phyloP scores from a whole-genome alignment of 2,113 vertebrate genomes.

The Puntigrus tetrazona region DNA sequence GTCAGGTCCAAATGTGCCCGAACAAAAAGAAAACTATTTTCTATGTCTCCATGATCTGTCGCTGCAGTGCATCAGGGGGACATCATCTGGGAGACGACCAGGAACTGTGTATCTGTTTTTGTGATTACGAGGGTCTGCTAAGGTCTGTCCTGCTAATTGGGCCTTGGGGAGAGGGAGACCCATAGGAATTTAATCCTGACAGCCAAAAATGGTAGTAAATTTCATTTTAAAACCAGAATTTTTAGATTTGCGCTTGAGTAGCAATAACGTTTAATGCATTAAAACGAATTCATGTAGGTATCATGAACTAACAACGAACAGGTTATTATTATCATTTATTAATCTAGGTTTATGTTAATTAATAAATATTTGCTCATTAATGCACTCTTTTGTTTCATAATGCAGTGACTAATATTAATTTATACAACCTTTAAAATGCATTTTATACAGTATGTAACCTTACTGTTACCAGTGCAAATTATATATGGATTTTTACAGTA shows the following conservation, averaged over 20 bases:
- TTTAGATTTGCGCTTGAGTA: not conserved
- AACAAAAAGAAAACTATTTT: not conserved
- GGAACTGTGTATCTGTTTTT: not conserved
- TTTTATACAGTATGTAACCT: not conserved
- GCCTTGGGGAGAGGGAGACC: not conserved
- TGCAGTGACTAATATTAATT: not conserved
- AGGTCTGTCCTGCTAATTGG: not conserved
- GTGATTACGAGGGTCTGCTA: not conserved
- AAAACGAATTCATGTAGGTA: not conserved
- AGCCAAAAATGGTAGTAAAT: not conserved
- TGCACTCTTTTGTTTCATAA: not conserved
- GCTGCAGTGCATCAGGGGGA: not conserved
- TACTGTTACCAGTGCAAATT: not conserved
- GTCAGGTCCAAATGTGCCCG: not conserved
- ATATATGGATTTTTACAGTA: not conserved
- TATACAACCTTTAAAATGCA: not conserved
- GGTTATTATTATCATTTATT: not conserved
- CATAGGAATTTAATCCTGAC: not conserved
- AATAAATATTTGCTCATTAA: not conserved
- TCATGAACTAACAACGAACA: not conserved
- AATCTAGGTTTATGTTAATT: not conserved
- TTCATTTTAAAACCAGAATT: not conserved
- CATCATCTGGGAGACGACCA: not conserved
- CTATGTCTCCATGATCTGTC: not conserved
- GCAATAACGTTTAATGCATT: not conserved